Evolutionary conservation across 2,888 invertebrate species (phyloP), one percentile per base, ranked within the genome.

Genomic region (Trissonchulus latispiculum): DNA sequence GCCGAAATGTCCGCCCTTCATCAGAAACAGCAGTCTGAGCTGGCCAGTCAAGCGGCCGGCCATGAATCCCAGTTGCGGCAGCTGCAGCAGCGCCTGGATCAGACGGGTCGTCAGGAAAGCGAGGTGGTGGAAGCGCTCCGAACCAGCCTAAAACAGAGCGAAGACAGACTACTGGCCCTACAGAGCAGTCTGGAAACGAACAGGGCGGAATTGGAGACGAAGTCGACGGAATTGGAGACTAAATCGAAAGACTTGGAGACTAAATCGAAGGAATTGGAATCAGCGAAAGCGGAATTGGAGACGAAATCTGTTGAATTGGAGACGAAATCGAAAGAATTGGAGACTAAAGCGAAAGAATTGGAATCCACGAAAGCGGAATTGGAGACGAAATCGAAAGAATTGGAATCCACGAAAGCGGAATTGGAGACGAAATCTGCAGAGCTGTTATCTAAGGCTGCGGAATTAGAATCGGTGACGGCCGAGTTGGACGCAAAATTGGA

Each of bases 81-180:
- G 70, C 15, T 3, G 70, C 18, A 70, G 8, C 31, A 28, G 3
- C 15, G 37, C 37, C 8, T 68, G 33, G 28, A 15, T 23, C 70
- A 72, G 0, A 28, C 72, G 68, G 23, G 36, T 29, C 64, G 71
- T 1, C 68, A 74, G 36, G 72, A 71, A 18, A 33, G 33, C 28
- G 74, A 70, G 69, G 36, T 76, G 70, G 32, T 62, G 37, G 33
- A 36, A 23, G 75, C 74, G n/a, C n/a, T n/a, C n/a, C n/a, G n/a
- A n/a, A n/a, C n/a, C n/a, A n/a, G n/a, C n/a, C n/a, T n/a, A n/a
- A n/a, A n/a, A n/a, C n/a, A n/a, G n/a, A n/a, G n/a, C n/a, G n/a
- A n/a, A n/a, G n/a, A n/a, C n/a, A n/a, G n/a, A n/a, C n/a, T n/a
- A n/a, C n/a, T n/a, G n/a, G n/a, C n/a, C n/a, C n/a, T n/a, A n/a